Evolutionary conservation across 1,140 invertebrate genomes (phyloP).

Genomic region (Lerema accius): DNA sequence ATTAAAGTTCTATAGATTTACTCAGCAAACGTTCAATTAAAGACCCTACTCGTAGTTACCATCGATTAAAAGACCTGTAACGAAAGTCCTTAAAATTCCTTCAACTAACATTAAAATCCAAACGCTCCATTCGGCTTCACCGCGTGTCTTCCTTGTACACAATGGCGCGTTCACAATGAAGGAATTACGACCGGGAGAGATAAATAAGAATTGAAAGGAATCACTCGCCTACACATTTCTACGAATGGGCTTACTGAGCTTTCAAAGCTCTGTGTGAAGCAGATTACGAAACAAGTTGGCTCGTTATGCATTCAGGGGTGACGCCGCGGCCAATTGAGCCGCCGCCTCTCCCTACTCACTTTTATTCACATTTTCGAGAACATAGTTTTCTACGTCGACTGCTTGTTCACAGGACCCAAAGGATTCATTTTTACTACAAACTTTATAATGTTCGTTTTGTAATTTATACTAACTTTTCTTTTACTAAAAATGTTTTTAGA

Average conservation of each 20-base stretch:
- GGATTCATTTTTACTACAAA: slow-evolving; percentile 26
- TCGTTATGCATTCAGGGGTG: slow-evolving; percentile 35
- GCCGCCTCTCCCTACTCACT: background rate
- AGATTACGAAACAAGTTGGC: slow-evolving; percentile 30
- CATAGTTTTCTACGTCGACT: slow-evolving; percentile 35
- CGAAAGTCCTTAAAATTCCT: too few species aligned
- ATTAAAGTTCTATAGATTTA: too few species aligned
- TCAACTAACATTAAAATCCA: too few species aligned
- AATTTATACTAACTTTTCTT: too few species aligned
- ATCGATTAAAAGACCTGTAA: too few species aligned
- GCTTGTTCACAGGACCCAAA: slow-evolving; percentile 29
- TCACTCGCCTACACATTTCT: slow-evolving; percentile 19
- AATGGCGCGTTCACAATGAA: slow-evolving; percentile 7
- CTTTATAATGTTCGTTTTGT: too few species aligned
- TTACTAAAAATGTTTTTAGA: too few species aligned
- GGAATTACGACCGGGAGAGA: slow-evolving; percentile 2
- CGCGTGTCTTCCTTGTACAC: too few species aligned
- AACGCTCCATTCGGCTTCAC: too few species aligned
- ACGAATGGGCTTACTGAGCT: slow-evolving; percentile 15
- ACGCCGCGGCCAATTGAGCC: slow-evolving; percentile 36
- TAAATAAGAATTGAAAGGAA: slow-evolving; percentile 27
- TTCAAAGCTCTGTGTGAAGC: slow-evolving; percentile 18
- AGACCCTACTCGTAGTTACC: too few species aligned
- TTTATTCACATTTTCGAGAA: slow-evolving; percentile 34
- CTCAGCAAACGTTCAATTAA: too few species aligned